Conservation (phyloP, 2,113 vertebrate species). For the Morphnarchus princeps region DNA sequence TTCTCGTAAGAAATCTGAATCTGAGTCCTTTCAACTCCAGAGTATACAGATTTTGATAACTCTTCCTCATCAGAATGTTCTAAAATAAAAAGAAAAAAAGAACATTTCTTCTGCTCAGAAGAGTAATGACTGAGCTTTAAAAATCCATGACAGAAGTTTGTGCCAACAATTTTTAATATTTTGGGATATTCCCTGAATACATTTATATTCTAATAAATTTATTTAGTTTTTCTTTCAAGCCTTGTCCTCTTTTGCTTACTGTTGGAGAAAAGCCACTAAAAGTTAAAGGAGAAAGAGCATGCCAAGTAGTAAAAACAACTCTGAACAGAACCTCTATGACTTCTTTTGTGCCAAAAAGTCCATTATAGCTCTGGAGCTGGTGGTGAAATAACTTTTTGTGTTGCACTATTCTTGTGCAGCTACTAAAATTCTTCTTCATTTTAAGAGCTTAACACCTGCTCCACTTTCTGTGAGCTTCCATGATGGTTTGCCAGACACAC, state of each 20-base stretch:
- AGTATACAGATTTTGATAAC: neutral
- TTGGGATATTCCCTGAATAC: neutral
- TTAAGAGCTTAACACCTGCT: slow-evolving; percentile 10
- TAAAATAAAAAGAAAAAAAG: neutral
- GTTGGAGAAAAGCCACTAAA: neutral
- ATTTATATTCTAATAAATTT: neutral
- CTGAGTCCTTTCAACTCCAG: neutral
- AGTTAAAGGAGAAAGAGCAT: neutral
- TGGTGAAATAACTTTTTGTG: neutral
- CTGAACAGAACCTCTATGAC: neutral
- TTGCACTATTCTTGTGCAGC: neutral
- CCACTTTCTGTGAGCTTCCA: neutral
- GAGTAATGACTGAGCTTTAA: neutral
- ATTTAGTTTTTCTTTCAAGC: neutral
- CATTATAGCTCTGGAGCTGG: neutral
- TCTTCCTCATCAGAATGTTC: neutral
- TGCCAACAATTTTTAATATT: neutral
- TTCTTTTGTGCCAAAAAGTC: neutral
- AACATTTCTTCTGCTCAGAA: neutral
- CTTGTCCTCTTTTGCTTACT: neutral
- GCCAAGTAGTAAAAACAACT: neutral
- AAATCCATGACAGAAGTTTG: neutral
- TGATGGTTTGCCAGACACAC: neutral
- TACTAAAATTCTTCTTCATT: slow-evolving; percentile 6
- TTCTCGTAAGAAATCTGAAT: neutral